Evolutionary conservation across 2,797 vertebrate genomes (phyloP), one percentile per base, ranked within the genome.

Genomic region (Pipistrellus pipistrellus): DNA sequence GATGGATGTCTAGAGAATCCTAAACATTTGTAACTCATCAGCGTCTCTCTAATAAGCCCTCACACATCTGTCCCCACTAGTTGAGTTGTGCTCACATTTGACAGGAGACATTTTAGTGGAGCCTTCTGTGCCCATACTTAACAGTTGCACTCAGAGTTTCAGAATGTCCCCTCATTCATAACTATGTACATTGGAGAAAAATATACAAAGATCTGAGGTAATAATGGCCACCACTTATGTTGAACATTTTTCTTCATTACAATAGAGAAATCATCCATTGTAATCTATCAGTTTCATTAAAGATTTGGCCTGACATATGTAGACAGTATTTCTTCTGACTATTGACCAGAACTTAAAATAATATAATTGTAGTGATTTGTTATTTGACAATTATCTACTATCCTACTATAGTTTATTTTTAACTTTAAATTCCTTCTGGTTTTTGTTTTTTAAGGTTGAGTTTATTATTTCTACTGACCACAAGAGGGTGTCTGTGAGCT

Each of bases 401-500:
- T 75, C 27, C 66, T 88, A 21, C 44, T 86, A 8, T 46, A 46
- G 55, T 92, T 90, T 69, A 80, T 72, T 21, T 17, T 76, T 81
- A 78, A 55, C 38, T 78, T 73, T 91, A 96, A 84, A 32, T 91
- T 57, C 20, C 66, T 93, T 59, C 88, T 82, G 38, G 76, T 51
- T 92, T 88, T 90, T 83, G 25, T 15, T 9, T 88, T 89, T 66
- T 66, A 32, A 82, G 11, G 25, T 57, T 91, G 18, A 48, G 94
- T 62, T 81, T 89, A 51, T 68, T 88, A 82, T 90, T 97, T 91
- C 84, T 95, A 81, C 53, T 93, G 73, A 95, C 98, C 98, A 96
- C 98, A 83, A 13, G 98, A 97, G 98, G 98, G 98, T 97, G 91
- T 27, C 64, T 2, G 27, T 85, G 96, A 97, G 96, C 97, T 96